Conservation (phyloP, 2,888 invertebrate genomes). For the Conus canariensis region DNA sequence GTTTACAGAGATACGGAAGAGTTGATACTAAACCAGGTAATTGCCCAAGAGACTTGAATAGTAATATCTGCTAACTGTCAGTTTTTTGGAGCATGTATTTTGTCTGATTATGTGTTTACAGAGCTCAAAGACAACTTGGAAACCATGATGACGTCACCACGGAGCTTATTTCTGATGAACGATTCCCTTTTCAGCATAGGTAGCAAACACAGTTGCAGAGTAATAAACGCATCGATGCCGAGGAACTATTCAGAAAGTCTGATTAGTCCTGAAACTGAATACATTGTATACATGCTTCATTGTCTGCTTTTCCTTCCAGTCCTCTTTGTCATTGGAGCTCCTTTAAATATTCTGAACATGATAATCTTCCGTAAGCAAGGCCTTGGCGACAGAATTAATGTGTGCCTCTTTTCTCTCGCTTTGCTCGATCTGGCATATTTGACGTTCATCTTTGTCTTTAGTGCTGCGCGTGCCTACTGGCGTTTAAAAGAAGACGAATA, state of each 20-base stretch:
- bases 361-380: slow-evolving; percentile 8
- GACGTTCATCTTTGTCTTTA: neutral
- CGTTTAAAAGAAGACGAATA: neutral
- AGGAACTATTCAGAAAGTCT: neutral
- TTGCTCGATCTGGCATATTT: neutral
- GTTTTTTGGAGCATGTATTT: too few relatives aligned
- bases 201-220: neutral
- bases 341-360: slow-evolving; percentile 2
- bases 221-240: neutral
- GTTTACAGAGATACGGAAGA: too few relatives aligned
- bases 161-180: neutral
- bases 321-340: neutral
- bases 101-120: too few relatives aligned
- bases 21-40: too few relatives aligned
- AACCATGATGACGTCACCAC: neutral
- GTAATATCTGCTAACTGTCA: too few relatives aligned
- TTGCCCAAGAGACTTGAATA: too few relatives aligned
- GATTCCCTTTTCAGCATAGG: neutral
- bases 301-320: neutral
- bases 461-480: slow-evolving; percentile 17
- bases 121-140: neutral
- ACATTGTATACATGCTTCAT: neutral
- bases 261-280: neutral
- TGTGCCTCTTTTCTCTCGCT: slow-evolving; percentile 15
- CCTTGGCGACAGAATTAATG: neutral